Conservation (phyloP, 2,888 invertebrate genomes). For the Argyra leucocephala region DNA sequence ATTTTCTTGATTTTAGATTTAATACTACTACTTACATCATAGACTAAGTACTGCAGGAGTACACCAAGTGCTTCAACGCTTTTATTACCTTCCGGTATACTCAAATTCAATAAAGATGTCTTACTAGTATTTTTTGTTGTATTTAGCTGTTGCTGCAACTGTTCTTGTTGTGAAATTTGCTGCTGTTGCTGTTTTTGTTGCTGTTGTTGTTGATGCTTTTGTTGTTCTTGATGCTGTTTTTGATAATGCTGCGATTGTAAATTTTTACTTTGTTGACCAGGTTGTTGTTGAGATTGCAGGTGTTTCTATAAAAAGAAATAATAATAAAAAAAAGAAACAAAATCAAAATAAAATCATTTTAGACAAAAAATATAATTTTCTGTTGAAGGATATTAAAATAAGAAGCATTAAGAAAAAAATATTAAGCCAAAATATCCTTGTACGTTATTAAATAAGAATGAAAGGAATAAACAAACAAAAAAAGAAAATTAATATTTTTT, state of each 20-base stretch:
- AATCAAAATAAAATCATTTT: no score
- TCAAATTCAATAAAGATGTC: slow-evolving; percentile 32
- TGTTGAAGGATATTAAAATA: no score
- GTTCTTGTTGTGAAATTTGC: slow-evolving; percentile 13
- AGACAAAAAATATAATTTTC: not conserved
- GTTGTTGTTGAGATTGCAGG: slow-evolving; percentile 14
- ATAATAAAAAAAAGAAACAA: not conserved
- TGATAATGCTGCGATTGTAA: slow-evolving; percentile 11
- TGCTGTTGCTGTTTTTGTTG: slow-evolving; percentile 17
- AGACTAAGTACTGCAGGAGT: slow-evolving; percentile 74
- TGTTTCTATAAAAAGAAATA: not conserved
- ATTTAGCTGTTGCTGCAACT: slow-evolving; percentile 7
- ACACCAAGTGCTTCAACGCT: slow-evolving; percentile 76
- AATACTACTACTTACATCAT: slow-evolving; percentile 51
- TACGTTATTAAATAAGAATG: no score
- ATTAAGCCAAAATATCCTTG: no score
- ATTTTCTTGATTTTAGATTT: no score
- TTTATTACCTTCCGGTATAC: slow-evolving; percentile 43
- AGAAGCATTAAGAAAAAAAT: no score
- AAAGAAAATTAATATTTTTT: no score
- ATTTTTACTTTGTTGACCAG: slow-evolving; percentile 17
- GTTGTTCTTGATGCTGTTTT: slow-evolving; percentile 23
- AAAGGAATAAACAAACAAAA: no score
- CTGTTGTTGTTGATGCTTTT: slow-evolving; percentile 17
- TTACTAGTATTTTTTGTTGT: slow-evolving; percentile 25